Evolutionary conservation across 2,888 invertebrate genomes (phyloP).

Genomic region (Eurois occulta): DNA sequence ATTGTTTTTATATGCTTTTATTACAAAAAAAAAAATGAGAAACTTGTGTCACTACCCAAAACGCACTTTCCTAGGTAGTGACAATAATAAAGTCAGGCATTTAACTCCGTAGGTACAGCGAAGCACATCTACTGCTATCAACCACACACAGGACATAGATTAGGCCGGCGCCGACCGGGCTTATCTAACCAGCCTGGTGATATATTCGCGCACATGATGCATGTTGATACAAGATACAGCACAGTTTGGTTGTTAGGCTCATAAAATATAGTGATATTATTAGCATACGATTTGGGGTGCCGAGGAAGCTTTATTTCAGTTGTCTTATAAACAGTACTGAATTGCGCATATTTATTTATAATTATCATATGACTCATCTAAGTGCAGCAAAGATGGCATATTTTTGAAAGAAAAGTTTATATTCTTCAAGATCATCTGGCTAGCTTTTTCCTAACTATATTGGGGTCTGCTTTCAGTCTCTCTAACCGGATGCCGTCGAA

Average conservation of each 20-base stretch:
- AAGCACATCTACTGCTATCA: constrained; percentile 24
- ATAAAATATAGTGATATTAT: constrained; percentile 37
- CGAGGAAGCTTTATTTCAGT: constrained; percentile 10
- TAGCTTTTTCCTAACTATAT: background rate
- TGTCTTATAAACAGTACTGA: background rate
- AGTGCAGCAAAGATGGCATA: background rate
- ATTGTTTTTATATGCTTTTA: background rate
- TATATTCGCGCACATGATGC: constrained; percentile 58
- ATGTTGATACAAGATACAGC: constrained; percentile 53
- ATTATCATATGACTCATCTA: background rate
- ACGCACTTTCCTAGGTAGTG: background rate
- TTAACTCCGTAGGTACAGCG: constrained; percentile 5
- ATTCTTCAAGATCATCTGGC: background rate
- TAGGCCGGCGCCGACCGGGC: constrained; percentile 56
- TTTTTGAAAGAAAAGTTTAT: background rate
- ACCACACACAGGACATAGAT: constrained; percentile 52
- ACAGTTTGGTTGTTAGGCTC: constrained; percentile 39
- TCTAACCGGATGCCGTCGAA: too few relatives aligned
- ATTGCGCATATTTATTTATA: background rate
- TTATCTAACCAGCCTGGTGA: constrained; percentile 55
- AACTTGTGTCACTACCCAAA: background rate
- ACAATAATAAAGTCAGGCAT: background rate
- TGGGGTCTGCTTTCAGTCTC: background rate
- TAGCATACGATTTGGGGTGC: constrained; percentile 25
- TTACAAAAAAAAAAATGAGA: too few relatives aligned